Conservation (phyloP, 2,797 vertebrate species). For the Dicrostonyx torquatus region DNA sequence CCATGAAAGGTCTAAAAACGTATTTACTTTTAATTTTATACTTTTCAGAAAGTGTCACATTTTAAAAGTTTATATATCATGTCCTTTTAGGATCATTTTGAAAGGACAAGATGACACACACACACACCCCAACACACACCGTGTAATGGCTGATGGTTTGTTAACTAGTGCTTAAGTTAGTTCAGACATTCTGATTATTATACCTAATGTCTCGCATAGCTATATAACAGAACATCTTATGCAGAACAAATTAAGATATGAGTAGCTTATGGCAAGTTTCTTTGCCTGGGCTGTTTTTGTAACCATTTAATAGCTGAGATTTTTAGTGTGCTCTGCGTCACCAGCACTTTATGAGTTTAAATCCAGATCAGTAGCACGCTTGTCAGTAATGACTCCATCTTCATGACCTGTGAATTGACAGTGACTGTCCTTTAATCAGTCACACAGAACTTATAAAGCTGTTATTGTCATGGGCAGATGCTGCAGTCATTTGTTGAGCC, state of each 20-base stretch:
- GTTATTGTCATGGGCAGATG: slow-evolving; percentile 69
- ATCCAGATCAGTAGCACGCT: slow-evolving; percentile 39
- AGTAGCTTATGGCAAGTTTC: background rate
- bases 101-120: background rate
- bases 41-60: slow-evolving; percentile 46
- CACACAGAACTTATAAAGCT: slow-evolving; percentile 73
- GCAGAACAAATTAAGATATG: background rate
- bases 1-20: background rate
- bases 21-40: slow-evolving; percentile 40
- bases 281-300: slow-evolving; percentile 40
- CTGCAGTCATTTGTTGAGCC: slow-evolving; percentile 62
- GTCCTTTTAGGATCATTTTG: slow-evolving; percentile 3
- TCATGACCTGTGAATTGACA: slow-evolving; percentile 58
- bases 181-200: slow-evolving; percentile 47
- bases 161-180: slow-evolving; percentile 18
- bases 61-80: slow-evolving; percentile 41
- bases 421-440: slow-evolving; percentile 62
- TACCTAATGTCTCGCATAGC: background rate
- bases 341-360: slow-evolving; percentile 23
- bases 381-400: slow-evolving; percentile 65
- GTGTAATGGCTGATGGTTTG: slow-evolving; percentile 47
- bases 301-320: slow-evolving; percentile 40
- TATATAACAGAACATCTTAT: background rate
- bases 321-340: slow-evolving; percentile 32
- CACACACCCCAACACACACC: background rate